These are phyloP conservation scores for Ibidorhyncha struthersii DNA, from an alignment of 2,113 vertebrate species.

Conservation along the genomic window DNA sequence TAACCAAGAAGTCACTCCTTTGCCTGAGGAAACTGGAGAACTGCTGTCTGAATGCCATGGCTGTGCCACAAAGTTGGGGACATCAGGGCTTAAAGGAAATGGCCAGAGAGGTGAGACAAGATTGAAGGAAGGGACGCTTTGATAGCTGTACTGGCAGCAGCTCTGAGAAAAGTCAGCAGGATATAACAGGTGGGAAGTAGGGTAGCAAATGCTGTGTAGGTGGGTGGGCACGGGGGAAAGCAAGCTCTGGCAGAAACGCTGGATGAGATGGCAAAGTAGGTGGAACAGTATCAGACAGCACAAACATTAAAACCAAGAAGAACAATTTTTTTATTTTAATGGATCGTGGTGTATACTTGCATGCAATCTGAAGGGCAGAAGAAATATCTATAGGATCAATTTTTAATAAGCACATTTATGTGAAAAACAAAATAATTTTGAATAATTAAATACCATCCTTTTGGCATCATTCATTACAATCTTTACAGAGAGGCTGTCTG, in stretches of 20 bases:
- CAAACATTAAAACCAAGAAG: not conserved
- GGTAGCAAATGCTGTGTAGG: not conserved
- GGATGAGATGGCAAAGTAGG: not conserved
- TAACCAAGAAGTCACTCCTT: not conserved
- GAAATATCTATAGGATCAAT: conserved; percentile 13
- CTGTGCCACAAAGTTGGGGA: not conserved
- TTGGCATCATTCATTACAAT: not conserved
- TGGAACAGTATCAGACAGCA: not conserved
- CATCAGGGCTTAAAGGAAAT: not conserved
- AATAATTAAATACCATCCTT: conserved; percentile 29
- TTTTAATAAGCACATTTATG: conserved; percentile 34
- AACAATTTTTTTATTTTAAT: not conserved
- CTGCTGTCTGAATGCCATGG: not conserved
- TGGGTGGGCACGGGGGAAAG: fast-evolving
- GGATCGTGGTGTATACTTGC: not conserved
- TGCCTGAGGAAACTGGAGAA: not conserved
- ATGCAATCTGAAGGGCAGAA: not conserved
- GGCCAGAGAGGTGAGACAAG: not conserved
- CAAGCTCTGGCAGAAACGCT: not conserved
- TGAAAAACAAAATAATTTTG: conserved; percentile 17
- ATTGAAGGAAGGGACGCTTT: not conserved
- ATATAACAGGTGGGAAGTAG: not conserved
- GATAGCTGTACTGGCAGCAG: not conserved
- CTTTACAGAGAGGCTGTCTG: not conserved
- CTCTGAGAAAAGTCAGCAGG: not conserved